Conservation (phyloP, 1,140 invertebrate genomes). For the Rhyacophila brunnea region DNA sequence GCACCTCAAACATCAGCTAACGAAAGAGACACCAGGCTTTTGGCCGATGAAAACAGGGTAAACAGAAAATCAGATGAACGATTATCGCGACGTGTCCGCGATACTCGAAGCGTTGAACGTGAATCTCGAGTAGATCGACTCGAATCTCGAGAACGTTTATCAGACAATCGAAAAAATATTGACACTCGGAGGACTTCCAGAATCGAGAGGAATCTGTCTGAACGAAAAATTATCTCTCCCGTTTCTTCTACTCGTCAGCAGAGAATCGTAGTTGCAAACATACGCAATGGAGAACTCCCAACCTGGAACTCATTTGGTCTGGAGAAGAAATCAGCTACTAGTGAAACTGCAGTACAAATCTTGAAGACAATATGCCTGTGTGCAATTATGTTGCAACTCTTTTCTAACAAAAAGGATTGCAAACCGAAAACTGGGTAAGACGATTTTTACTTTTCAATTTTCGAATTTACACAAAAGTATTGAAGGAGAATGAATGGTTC, state of each 20-base stretch:
- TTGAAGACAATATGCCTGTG: slow-evolving; percentile 27
- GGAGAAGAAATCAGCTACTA: slow-evolving; percentile 1
- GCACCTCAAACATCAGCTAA: too few species aligned
- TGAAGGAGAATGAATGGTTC: too few species aligned
- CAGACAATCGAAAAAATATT: background rate
- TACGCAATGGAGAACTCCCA: too few species aligned
- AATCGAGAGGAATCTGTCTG: background rate
- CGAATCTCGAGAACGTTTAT: background rate
- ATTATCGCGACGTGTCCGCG: too few species aligned
- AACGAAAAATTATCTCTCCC: background rate
- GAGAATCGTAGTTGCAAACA: too few species aligned
- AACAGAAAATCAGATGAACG: too few species aligned
- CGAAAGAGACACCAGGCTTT: too few species aligned
- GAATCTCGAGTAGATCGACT: slow-evolving; percentile 6
- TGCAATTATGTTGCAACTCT: slow-evolving; percentile 21
- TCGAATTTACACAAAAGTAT: too few species aligned
- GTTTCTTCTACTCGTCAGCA: background rate
- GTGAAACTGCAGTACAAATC: slow-evolving; percentile 16
- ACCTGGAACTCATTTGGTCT: too few species aligned
- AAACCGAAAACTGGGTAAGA: slow-evolving; percentile 20
- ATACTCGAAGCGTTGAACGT: background rate
- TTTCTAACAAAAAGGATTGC: slow-evolving; percentile 10
- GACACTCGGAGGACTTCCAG: background rate
- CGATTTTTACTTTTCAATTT: too few species aligned
- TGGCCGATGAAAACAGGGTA: too few species aligned